Evolutionary conservation across 2,797 vertebrate species (phyloP).

Genomic region (Anniella stebbinsi): DNA sequence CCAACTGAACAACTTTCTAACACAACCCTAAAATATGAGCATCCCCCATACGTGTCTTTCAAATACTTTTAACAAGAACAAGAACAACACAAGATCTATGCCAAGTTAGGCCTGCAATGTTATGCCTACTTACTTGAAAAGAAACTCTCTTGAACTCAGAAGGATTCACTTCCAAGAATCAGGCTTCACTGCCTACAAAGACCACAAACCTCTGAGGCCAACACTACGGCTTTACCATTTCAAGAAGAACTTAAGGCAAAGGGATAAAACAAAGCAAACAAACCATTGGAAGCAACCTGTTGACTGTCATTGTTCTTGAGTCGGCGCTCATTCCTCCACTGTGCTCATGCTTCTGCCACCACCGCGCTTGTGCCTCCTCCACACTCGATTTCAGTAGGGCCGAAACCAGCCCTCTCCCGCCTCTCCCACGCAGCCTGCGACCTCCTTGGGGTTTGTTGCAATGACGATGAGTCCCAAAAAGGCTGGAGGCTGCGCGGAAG

Average conservation of each 20-base stretch:
- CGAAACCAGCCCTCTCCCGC: no score
- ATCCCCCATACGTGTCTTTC: background rate
- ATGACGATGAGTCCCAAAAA: no score
- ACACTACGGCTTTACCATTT: background rate
- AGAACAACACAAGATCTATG: background rate
- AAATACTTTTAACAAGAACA: background rate
- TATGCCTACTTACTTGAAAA: background rate
- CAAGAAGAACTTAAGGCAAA: background rate
- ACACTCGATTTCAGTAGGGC: no score
- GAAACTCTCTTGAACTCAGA: background rate
- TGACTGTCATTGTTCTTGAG: constrained; percentile 31
- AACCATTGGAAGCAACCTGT: constrained; percentile 2
- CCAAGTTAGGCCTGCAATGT: background rate
- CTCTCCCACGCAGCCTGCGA: no score
- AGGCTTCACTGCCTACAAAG: background rate
- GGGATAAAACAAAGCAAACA: constrained; percentile 7
- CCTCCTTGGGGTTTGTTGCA: no score
- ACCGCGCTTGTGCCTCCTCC: no score
- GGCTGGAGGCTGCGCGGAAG: no score
- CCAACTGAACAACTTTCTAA: no score
- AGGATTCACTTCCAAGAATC: background rate
- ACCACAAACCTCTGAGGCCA: accelerated
- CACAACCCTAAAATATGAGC: no score
- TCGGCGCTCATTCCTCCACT: no score
- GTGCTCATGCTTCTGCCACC: no score